Evolutionary conservation across 2,113 vertebrate species (phyloP), one percentile per base, ranked within the genome.

Genomic region (Psephotus haematonotus): DNA sequence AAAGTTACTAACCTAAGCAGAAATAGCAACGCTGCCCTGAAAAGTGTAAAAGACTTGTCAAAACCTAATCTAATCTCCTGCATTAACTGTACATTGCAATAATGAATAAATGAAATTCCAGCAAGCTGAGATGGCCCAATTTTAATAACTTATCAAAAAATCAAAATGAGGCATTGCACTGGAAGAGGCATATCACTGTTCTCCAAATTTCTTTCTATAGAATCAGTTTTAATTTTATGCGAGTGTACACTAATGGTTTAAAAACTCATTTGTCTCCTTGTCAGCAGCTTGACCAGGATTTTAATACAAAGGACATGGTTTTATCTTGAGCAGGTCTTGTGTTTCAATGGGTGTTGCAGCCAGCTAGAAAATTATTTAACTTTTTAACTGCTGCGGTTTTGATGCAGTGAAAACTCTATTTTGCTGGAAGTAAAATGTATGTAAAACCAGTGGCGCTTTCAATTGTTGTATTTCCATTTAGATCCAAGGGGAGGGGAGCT

Each of bases 61-160:
- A 78, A 95, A 82, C 47, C 80, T 78, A 53, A 80, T 92, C 82
- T 96, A 43, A 92, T 91, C 81, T 91, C 39, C 70, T 70, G 75
- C 39, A 53, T 90, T 96, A 94, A 65, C 84, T 75, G 39, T 72
- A 35, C 65, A 37, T 52, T 78, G 59, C 79, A 91, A 46, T 95
- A 92, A 92, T 62, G 52, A 82, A 85, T 86, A 96, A 90, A 83
- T 57, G 68, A 84, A 93, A 85, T 92, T 88, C 64, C 76, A 77
- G 70, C 68, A 78, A 77, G 63, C 49, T 44, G 87, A 68, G 65
- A 70, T 93, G 55, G 90, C 65, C 87, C 33, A 19, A 43, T 92
- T 96, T 94, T 82, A 96, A 82, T 92, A 95, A 88, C 82, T 67
- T 91, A 55, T 91, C 63, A 87, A 76, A 89, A 90, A 71, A 90